phyloP scores from a whole-genome alignment of 2,113 vertebrate genomes.

The Gymnarchus niloticus region DNA sequence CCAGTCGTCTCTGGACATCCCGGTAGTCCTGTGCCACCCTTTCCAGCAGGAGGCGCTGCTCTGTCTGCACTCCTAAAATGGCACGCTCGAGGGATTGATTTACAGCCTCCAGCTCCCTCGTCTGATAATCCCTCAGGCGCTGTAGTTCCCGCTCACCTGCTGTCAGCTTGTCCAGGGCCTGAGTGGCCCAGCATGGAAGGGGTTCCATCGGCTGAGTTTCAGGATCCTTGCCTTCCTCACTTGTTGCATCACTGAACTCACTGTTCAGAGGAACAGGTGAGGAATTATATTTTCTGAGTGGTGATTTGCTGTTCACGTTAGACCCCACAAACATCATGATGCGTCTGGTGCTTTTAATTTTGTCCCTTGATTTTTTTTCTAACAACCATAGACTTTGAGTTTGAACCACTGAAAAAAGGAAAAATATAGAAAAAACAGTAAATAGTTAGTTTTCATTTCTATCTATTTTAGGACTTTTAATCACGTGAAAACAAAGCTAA shows the following conservation, averaged over 20 bases:
- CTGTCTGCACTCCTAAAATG: conserved; percentile 53
- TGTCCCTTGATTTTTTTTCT: neutral
- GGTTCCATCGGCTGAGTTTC: conserved; percentile 25
- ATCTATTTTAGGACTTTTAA: neutral
- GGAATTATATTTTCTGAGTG: conserved; percentile 1
- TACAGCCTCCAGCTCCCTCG: conserved; percentile 46
- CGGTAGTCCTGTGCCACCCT: conserved; percentile 64
- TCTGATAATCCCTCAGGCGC: conserved; percentile 45
- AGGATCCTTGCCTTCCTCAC: conserved; percentile 28
- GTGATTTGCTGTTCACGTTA: conserved; percentile 35
- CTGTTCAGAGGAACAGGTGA: conserved; percentile 20
- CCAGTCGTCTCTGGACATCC: conserved; percentile 55
- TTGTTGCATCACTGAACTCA: conserved; percentile 29
- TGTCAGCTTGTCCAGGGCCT: conserved; percentile 51
- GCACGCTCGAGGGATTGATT: conserved; percentile 56
- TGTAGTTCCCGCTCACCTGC: conserved; percentile 50
- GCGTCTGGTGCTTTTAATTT: neutral
- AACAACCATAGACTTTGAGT: neutral
- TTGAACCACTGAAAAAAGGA: conserved; percentile 29
- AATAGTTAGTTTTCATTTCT: neutral
- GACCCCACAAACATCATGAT: conserved; percentile 43
- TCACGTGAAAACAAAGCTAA: neutral
- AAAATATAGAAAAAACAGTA: neutral
- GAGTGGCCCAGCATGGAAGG: conserved; percentile 54
- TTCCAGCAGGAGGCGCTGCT: conserved; percentile 59